Evolutionary conservation across 2,797 vertebrate species (phyloP).

Genomic region (Sitta carolinensis): DNA sequence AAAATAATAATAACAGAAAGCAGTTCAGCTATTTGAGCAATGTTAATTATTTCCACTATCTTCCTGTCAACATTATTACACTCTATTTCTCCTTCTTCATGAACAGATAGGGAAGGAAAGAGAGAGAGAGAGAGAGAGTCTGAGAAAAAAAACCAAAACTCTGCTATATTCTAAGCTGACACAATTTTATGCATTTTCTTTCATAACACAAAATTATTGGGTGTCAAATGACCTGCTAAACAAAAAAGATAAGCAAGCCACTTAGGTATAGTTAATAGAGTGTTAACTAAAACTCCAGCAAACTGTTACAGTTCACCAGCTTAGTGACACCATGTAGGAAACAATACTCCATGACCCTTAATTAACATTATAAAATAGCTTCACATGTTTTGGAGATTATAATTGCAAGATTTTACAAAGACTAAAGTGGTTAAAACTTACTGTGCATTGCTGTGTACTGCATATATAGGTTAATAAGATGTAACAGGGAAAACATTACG

Average conservation of each 20-base stretch:
- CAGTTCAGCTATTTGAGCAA: not conserved
- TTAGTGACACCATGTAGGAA: not conserved
- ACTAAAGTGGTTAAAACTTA: conserved; percentile 38
- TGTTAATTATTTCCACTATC: not conserved
- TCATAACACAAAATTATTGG: conserved; percentile 7
- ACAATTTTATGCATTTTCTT: not conserved
- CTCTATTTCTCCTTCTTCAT: not conserved
- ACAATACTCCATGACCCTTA: conserved; percentile 39
- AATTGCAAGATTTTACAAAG: conserved; percentile 36
- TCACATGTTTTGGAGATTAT: conserved; percentile 36
- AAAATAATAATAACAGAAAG: not conserved
- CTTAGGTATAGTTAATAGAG: conserved; percentile 33
- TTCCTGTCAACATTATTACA: not conserved
- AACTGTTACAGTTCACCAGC: not conserved
- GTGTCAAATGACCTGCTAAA: conserved; percentile 50
- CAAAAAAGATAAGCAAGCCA: conserved; percentile 49
- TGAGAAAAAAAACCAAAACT: not conserved
- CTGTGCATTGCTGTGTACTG: not conserved
- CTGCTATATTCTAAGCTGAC: not conserved
- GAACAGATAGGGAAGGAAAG: not conserved
- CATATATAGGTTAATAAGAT: conserved; percentile 50
- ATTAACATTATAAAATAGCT: conserved; percentile 60
- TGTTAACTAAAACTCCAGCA: not conserved
- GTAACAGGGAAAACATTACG: conserved; percentile 46
- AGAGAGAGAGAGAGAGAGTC: no score